Evolutionary conservation across 2,888 invertebrate species (phyloP), one percentile per base, ranked within the genome.

Genomic region (Oeneis ivallda): DNA sequence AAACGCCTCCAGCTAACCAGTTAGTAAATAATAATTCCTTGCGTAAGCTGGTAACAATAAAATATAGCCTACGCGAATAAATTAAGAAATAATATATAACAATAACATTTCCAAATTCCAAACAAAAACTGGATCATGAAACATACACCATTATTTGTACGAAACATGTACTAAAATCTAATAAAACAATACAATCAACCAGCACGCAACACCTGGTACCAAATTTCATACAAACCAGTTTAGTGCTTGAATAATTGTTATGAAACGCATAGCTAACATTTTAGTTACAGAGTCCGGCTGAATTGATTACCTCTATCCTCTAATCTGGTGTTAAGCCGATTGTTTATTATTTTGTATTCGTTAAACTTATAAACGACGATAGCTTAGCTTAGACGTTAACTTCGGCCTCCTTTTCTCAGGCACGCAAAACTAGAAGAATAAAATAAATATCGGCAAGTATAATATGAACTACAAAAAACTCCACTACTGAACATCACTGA

Each of bases 211-310:
- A 71, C 65, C 71, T 70, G 68, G 71, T 43, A 68, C 70, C 65
- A 58, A 70, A 69, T 67, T 69, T 65, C 67, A 63, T 63, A 64
- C 62, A 64, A 69, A 71, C 71, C 70, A 69, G 71, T 71, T 67
- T 61, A 66, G 64, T 64, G 67, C 66, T 68, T 68, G 68, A 72
- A 72, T 72, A 72, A 71, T 71, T 69, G 61, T 71, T 71, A 70
- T 71, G 71, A 71, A 71, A 71, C 65, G 63, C 69, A 71, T 71
- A 67, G 54, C 67, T 69, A 65, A 67, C 67, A 67, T 70, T 67
- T 65, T 70, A 60, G 65, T 65, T 66, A 53, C 63, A 64, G 59
- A 54, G 60, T 67, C 60, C 54, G 65, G 62, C 67, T 67, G 65
- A 70, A 70, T 70, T 70, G 67, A 67, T 70, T 67, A 67, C 47